Percentiles rank a stretch among this genome's conserved stretches.
These are phyloP conservation scores for Halichoerus grypus DNA, from an alignment of 2,113 vertebrate genomes.

Conservation along the genomic window DNA sequence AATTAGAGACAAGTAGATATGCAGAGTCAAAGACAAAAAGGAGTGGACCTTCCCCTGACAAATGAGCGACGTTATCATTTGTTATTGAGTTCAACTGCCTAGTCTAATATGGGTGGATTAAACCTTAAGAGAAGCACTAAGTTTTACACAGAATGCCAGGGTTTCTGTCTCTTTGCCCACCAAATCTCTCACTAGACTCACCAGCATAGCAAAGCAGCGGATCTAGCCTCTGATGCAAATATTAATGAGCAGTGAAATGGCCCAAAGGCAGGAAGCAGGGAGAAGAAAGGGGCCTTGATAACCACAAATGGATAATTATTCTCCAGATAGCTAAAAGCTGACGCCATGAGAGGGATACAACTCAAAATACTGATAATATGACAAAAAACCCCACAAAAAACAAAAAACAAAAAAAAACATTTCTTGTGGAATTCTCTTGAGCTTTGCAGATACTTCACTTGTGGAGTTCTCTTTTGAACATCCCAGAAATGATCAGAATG, in stretches of 20 bases:
- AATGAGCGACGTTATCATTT: not conserved
- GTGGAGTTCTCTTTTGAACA: not conserved
- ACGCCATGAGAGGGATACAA: conserved; percentile 17
- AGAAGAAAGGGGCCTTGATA: conserved; percentile 62
- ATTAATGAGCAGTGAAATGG: conserved; percentile 78
- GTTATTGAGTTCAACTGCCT: not conserved
- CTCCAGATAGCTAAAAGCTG: conserved; percentile 77
- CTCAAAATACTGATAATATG: conserved; percentile 61
- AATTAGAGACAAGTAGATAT: conserved; percentile 38
- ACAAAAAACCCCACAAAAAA: not conserved
- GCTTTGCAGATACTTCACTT: not conserved
- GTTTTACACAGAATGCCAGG: not conserved
- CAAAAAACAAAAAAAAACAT: not conserved
- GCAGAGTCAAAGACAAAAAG: not conserved
- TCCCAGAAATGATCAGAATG: not conserved
- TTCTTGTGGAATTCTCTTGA: conserved; percentile 29
- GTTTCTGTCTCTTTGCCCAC: not conserved
- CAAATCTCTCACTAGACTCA: not conserved
- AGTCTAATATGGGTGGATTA: not conserved
- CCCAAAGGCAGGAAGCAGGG: conserved; percentile 73
- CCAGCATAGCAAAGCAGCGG: conserved; percentile 12
- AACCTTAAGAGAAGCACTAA: not conserved
- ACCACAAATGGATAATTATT: conserved; percentile 80
- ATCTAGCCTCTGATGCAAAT: conserved; percentile 63
- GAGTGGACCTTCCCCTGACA: not conserved